phyloP scores from a whole-genome alignment of 2,888 invertebrate genomes.

The Calliscelio sp. region DNA sequence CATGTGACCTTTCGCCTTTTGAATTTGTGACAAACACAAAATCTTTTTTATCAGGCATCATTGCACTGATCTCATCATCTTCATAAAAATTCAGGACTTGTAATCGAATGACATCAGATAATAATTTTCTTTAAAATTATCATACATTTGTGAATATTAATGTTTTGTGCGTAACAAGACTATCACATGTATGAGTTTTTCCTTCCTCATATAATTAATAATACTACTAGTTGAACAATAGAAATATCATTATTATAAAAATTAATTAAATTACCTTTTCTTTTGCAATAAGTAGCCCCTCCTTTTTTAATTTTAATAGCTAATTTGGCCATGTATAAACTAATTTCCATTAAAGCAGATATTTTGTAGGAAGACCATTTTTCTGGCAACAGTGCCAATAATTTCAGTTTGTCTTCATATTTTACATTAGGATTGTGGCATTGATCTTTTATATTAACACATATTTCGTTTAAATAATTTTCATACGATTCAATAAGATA shows the following conservation, averaged over 20 bases:
- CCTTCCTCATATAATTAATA: no score
- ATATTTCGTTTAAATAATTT: no score
- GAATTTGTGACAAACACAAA: slow-evolving; percentile 59
- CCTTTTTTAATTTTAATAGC: slow-evolving; percentile 7
- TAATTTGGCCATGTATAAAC: slow-evolving; percentile 29
- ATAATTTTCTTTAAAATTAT: slow-evolving; percentile 6
- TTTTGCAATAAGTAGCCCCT: slow-evolving; percentile 1
- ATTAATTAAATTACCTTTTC: slow-evolving; percentile 9
- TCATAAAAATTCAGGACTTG: slow-evolving; percentile 33
- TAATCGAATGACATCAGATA: not conserved
- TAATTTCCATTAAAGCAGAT: slow-evolving; percentile 19
- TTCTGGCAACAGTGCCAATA: slow-evolving; percentile 20
- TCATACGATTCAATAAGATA: no score
- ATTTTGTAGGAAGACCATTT: slow-evolving; percentile 29
- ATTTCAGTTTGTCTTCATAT: slow-evolving; percentile 31
- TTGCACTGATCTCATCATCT: slow-evolving; percentile 23
- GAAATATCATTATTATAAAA: not conserved
- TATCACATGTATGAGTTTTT: no score
- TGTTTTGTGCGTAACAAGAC: no score
- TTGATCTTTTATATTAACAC: no score
- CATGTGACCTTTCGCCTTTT: slow-evolving; percentile 48
- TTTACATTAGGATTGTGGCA: no score
- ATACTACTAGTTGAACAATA: not conserved
- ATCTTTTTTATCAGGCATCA: slow-evolving; percentile 70
- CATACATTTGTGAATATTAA: not conserved